These are phyloP conservation scores for Stigmatopora nigra DNA, from an alignment of 2,113 vertebrate species.

Conservation along the genomic window DNA sequence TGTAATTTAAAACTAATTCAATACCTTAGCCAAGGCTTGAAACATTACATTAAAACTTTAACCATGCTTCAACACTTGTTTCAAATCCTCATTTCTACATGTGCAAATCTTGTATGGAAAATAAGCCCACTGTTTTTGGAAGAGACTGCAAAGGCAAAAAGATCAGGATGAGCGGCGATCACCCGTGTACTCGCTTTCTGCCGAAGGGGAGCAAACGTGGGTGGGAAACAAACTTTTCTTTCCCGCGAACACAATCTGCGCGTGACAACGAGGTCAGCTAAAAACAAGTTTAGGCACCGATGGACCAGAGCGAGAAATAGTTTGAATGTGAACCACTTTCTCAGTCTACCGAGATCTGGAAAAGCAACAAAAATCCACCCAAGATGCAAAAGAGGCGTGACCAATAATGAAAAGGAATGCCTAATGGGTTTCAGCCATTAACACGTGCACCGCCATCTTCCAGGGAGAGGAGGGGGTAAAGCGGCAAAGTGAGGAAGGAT, in stretches of 20 bases:
- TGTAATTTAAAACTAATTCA: not conserved
- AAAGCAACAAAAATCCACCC: conserved; percentile 16
- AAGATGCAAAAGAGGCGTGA: conserved; percentile 14
- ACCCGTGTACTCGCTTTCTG: not conserved
- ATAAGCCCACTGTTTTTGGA: not conserved
- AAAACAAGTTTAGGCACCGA: conserved; percentile 11
- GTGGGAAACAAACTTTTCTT: not conserved
- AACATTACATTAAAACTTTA: not conserved
- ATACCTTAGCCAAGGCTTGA: not conserved
- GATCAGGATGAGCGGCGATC: not conserved
- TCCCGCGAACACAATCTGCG: not conserved
- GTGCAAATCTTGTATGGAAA: not conserved
- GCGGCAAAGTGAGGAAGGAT: conserved; percentile 19
- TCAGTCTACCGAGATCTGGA: conserved; percentile 1
- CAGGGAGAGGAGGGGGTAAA: conserved; percentile 4
- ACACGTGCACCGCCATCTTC: conserved; percentile 1
- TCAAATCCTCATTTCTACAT: not conserved
- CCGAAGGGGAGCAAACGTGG: not conserved
- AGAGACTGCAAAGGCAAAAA: not conserved
- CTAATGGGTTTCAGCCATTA: conserved; percentile 16
- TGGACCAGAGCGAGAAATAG: not conserved
- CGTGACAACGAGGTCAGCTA: conserved; percentile 8
- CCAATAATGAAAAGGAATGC: conserved; percentile 31
- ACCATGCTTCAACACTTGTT: not conserved
- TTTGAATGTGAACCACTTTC: not conserved